phyloP scores from a whole-genome alignment of 2,113 vertebrate species.

The Laticauda colubrina region DNA sequence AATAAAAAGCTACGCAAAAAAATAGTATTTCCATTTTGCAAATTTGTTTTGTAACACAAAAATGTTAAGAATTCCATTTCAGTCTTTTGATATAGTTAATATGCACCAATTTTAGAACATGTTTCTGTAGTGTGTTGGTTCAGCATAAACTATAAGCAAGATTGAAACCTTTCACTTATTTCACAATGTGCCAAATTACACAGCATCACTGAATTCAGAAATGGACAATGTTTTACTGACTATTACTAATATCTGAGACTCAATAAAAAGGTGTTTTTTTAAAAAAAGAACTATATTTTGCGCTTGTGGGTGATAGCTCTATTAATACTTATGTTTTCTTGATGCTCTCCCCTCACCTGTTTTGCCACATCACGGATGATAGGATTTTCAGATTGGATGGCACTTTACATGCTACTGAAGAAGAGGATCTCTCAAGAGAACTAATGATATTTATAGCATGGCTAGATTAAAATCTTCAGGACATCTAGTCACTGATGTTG shows the following conservation, averaged over 20 bases:
- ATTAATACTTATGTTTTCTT: not conserved
- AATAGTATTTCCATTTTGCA: not conserved
- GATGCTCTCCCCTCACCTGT: not conserved
- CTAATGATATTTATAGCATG: not conserved
- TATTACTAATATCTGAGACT: rapidly evolving
- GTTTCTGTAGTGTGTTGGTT: rapidly evolving
- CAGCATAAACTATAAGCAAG: not conserved
- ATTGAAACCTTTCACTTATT: constrained; percentile 43
- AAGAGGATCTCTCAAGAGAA: not conserved
- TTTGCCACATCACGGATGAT: not conserved
- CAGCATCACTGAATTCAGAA: constrained; percentile 5
- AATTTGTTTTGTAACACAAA: not conserved
- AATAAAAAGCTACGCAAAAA: not conserved
- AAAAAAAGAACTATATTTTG: not conserved
- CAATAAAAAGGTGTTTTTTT: not conserved
- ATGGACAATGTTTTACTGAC: constrained; percentile 12
- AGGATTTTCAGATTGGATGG: not conserved
- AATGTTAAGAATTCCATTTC: not conserved
- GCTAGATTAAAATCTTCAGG: not conserved
- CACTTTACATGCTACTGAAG: not conserved
- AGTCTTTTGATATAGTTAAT: not conserved
- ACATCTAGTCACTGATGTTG: not conserved
- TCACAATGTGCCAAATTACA: constrained; percentile 29
- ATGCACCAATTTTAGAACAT: not conserved
- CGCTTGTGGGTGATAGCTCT: not conserved